These are phyloP conservation scores for Marmota flaviventris DNA, from an alignment of 2,113 vertebrate genomes.

Conservation along the genomic window DNA sequence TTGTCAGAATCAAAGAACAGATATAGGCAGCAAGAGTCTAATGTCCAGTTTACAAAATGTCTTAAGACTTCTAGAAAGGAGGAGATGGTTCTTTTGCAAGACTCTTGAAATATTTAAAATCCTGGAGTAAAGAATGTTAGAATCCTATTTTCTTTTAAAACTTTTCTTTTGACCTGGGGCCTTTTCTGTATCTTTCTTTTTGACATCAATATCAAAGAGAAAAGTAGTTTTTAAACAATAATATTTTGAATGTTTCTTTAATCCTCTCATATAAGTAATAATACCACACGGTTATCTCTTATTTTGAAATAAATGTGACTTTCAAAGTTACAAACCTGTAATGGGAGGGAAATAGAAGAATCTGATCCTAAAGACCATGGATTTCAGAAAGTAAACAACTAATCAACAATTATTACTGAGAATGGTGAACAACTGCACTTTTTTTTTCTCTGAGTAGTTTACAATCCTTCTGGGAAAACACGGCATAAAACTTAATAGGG, in stretches of 20 bases:
- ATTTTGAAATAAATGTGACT: neutral
- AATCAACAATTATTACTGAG: neutral
- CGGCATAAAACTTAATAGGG: neutral
- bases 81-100: neutral
- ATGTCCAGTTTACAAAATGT: neutral
- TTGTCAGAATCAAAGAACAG: neutral
- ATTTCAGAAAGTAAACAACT: neutral
- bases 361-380: neutral
- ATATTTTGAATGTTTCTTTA: neutral
- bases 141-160: slow-evolving; percentile 3
- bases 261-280: neutral
- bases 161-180: neutral
- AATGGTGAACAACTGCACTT: neutral
- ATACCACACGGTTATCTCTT: neutral
- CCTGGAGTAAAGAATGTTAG: neutral
- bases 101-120: neutral
- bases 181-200: neutral
- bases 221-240: neutral
- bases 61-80: neutral
- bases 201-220: neutral
- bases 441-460: neutral
- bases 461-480: neutral
- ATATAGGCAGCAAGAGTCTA: neutral
- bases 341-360: neutral
- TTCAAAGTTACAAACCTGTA: neutral